Conservation (phyloP, 1,140 invertebrate genomes). For the Drosophila nebulosa region DNA sequence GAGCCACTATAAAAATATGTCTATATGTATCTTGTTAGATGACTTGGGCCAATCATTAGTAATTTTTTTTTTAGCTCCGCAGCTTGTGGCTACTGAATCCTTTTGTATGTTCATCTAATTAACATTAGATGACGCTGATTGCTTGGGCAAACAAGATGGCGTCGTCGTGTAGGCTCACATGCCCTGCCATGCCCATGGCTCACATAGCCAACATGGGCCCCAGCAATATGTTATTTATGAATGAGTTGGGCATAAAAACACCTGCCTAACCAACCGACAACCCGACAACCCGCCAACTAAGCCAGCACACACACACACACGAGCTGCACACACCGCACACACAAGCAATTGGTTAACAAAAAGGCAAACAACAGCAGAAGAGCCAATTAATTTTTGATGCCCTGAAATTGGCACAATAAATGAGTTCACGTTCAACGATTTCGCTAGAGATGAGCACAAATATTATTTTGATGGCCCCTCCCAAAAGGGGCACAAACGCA, state of each 20-base stretch:
- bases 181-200: slow-evolving; percentile 23
- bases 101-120: slow-evolving; percentile 51
- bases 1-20: not conserved
- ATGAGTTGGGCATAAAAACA: slow-evolving; percentile 49
- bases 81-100: slow-evolving; percentile 2
- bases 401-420: slow-evolving; percentile 38
- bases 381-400: slow-evolving; percentile 50
- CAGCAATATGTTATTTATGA: slow-evolving; percentile 55
- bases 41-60: not conserved
- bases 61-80: not conserved
- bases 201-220: slow-evolving; percentile 8
- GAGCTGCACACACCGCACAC: not conserved
- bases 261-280: slow-evolving; percentile 6
- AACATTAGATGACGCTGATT: slow-evolving; percentile 62
- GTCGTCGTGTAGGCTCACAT: slow-evolving; percentile 28
- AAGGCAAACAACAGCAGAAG: slow-evolving; percentile 6
- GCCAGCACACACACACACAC: slow-evolving; percentile 1
- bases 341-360: not conserved
- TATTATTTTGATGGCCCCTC: not conserved
- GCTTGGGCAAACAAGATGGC: slow-evolving; percentile 45
- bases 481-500: no score
- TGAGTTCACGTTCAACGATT: slow-evolving; percentile 21
- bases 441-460: slow-evolving; percentile 22
- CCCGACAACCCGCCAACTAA: slow-evolving; percentile 9
- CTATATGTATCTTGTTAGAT: not conserved